Percentiles rank a stretch among this genome's conserved stretches.
These are phyloP conservation scores for Acrobeloides nanus DNA, from an alignment of 2,888 invertebrate species.

Conservation along the genomic window DNA sequence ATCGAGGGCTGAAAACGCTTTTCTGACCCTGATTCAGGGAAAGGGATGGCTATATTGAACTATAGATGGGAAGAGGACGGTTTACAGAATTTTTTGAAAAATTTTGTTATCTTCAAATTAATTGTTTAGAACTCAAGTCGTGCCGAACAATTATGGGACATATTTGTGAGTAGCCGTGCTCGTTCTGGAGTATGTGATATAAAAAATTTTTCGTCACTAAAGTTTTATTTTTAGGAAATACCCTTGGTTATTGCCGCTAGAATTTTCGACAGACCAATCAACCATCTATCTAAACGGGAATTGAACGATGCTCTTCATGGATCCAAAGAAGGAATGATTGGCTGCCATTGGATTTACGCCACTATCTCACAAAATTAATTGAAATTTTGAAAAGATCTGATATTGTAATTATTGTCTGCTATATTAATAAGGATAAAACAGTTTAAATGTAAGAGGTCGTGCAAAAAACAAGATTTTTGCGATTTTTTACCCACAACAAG, in stretches of 20 bases:
- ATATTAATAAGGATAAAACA: no score
- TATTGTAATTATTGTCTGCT: no score
- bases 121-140: conserved; percentile 47
- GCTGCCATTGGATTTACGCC: conserved; percentile 50
- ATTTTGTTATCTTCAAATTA: no score
- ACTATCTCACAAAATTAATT: conserved; percentile 10
- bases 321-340: conserved; percentile 41
- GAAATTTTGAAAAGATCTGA: no score
- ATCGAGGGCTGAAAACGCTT: no score
- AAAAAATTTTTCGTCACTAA: neutral
- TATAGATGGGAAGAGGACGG: no score
- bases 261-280: conserved; percentile 44
- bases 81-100: no score
- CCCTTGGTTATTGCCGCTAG: conserved; percentile 45
- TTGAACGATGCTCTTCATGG: conserved; percentile 41
- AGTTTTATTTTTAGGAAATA: conserved; percentile 33
- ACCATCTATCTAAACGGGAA: conserved; percentile 32
- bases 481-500: no score
- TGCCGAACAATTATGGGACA: conserved; percentile 52
- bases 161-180: conserved; percentile 49
- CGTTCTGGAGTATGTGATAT: conserved; percentile 31
- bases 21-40: no score
- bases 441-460: no score
- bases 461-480: no score
- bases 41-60: no score